Evolutionary conservation across 2,888 invertebrate genomes (phyloP), one percentile per base, ranked within the genome.

Genomic region (Anoncus sp.): DNA sequence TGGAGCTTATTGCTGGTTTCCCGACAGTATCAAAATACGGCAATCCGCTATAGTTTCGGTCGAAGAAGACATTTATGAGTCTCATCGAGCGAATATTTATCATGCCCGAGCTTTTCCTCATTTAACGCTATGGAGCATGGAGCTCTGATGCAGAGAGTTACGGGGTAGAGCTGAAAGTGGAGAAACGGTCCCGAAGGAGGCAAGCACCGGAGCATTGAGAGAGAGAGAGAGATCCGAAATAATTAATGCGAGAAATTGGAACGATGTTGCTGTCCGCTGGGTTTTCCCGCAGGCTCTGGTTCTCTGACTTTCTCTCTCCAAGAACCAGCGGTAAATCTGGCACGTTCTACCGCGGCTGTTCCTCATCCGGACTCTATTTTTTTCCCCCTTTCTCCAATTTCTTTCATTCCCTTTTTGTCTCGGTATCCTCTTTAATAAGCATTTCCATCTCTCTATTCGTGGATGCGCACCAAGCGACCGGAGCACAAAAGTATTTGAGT

Each of bases 201-300:
- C 40, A 20, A 14, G 55, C 31, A 22, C 31, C 40, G n/a, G 43
- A 51, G 62, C 14, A 40, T 20, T 22, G 24, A 22, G 20, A 2
- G 45, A 47, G 55, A 45, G 24, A 22, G 20, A 2, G 45, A 47
- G 55, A 45, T 63, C 14, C 27, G 55, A 47, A 72, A 47, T 72
- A 72, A 72, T 72, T 63, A 72, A 57, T 57, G 63, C 16, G 47
- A 53, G 16, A 72, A 72, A 63, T 63, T 55, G 55, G 71, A 22
- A 55, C 31, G n/a, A n/a, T n/a, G 31, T 7, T 31, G 31, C 31
- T 31, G 31, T 31, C 3, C 31, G 31, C 31, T 31, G 10, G 60
- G 31, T 63, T 43, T 16, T 31, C 51, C 45, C n/a, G 24, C 31
- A 31, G 4, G 31, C 31, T 31, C 38, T 38, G 6, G 9, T 22